Evolutionary conservation across 2,797 vertebrate species (phyloP).

Genomic region (Enteromius mattozi): DNA sequence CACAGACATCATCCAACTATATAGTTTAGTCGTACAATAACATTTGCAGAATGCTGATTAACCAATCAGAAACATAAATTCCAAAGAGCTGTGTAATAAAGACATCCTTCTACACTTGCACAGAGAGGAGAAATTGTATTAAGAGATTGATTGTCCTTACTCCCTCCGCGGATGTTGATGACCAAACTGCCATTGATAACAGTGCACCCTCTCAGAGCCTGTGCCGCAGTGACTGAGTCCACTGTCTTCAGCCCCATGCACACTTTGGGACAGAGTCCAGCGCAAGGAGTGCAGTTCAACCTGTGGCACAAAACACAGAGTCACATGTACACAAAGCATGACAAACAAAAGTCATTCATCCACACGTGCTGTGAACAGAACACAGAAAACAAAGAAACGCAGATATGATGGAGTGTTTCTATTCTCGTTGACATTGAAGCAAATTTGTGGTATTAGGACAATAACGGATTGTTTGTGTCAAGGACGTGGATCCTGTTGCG

Average conservation of each 20-base stretch:
- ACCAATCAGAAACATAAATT: background rate
- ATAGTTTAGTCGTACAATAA: background rate
- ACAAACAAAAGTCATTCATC: background rate
- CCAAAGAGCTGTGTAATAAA: background rate
- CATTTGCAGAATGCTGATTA: background rate
- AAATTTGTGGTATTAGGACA: constrained; percentile 34
- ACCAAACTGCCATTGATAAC: constrained; percentile 91
- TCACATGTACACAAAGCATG: constrained; percentile 18
- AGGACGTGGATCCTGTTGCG: constrained; percentile 42
- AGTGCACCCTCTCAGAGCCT: constrained; percentile 93
- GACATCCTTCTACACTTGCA: background rate
- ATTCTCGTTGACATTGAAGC: constrained; percentile 18
- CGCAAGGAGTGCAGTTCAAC: constrained; percentile 88
- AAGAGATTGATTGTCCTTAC: constrained; percentile 77
- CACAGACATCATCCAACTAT: background rate
- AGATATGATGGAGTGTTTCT: constrained; percentile 42
- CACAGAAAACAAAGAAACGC: background rate
- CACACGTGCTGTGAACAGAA: background rate
- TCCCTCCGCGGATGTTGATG: constrained; percentile 95
- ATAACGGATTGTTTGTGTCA: constrained; percentile 44
- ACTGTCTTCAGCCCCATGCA: constrained; percentile 89
- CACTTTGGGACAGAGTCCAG: constrained; percentile 93
- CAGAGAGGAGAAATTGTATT: constrained; percentile 5
- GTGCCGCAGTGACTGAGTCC: constrained; percentile 92
- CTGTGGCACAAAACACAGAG: constrained; percentile 69